Conservation (phyloP, 2,888 invertebrate genomes). For the Merodon equestris region DNA sequence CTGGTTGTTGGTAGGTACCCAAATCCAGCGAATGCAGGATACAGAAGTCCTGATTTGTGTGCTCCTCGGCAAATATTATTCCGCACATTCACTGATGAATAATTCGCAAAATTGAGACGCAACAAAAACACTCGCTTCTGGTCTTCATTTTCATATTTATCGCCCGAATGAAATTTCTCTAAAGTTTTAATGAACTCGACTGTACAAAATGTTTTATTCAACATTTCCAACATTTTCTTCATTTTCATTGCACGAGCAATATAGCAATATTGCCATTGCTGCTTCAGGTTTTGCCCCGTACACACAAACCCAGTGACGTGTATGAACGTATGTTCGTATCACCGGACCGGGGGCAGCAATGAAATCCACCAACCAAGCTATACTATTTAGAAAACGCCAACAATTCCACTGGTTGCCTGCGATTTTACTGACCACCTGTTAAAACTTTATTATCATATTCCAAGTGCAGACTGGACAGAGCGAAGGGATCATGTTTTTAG, state of each 20-base stretch:
- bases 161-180: conserved; percentile 48
- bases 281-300: neutral
- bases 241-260: conserved; percentile 15
- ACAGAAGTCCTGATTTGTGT: neutral
- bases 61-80: conserved; percentile 10
- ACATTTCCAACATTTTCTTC: conserved; percentile 31
- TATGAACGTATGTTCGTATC: neutral
- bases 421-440: conserved; percentile 65
- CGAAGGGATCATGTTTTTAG: neutral
- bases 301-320: neutral
- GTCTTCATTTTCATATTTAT: conserved; percentile 54
- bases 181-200: conserved; percentile 58
- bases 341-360: conserved; percentile 7
- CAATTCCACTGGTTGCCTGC: conserved; percentile 31
- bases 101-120: conserved; percentile 34
- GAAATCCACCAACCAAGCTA: conserved; percentile 31
- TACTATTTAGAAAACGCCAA: conserved; percentile 40
- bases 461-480: conserved; percentile 2
- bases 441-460: conserved; percentile 51
- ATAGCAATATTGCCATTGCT: neutral
- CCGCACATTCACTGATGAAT: conserved; percentile 35
- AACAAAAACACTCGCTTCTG: conserved; percentile 19
- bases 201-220: conserved; percentile 65
- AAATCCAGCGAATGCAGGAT: neutral
- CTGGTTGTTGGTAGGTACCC: too few relatives aligned